Base-by-base conservation (phyloP, 1,140 invertebrate genomes). In the Andricus grossulariae region DNA sequence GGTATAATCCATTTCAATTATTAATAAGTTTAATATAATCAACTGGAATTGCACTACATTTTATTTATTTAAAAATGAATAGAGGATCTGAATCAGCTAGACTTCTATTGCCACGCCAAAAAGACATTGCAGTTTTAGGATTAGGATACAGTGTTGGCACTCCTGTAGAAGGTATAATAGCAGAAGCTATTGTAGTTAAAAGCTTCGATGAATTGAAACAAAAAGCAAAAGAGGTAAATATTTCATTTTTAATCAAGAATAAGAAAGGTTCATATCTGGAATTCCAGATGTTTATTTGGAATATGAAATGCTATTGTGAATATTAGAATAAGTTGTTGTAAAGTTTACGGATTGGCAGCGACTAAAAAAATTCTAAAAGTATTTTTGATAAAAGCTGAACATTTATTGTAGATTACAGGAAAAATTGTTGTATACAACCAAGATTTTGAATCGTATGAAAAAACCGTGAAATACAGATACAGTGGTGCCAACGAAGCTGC, bases 341-440 rank as follows among this genome's bases (percentile, higher is more conserved):
- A 10, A 39, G 0, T 39, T 39, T 10, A 5, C 5, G 39, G 5
- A 10, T 39, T 39, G 8, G 7, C 1, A 4, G 8, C 5, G 39
- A 39, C 1, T 39, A 39, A 7, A 6, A 32, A 3, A 7, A 39
- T 71, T 76, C 19, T 57, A 54, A 70, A 70, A 54, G 52, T 7
- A 45, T 45, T 45, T 45, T 45, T 45, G 39, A 45, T 45, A 0
- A 11, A 45, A 45, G 5, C 1, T 11, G 10, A 45, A 10, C 10
- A 45, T 15, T 78, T 85, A 32, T 90, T 88, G 73, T 77, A 93
- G 92, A 88, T 93, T 45, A 89, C 90, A 5, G 95, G 95, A 49
- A 96, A 96, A 92, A 97, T 97, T 71, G 94, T 97, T 4, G 92
- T 97, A 1, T 96, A 93, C 85, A 95, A 95, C 88, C 91, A 95